Evolutionary conservation across 2,797 vertebrate species (phyloP).

Genomic region (Myotis daubentonii): DNA sequence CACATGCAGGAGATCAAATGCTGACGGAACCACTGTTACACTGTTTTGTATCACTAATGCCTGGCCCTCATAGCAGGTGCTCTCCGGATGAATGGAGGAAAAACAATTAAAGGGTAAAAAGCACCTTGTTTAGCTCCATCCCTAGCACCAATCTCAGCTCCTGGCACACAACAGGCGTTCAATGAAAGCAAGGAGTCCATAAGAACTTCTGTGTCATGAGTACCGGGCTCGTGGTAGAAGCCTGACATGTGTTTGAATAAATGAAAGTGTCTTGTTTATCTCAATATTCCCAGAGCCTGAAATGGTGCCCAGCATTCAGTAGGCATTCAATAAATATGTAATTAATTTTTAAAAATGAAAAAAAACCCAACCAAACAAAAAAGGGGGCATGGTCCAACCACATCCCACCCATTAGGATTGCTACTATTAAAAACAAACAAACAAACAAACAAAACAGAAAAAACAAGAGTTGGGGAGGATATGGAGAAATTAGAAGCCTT

Average conservation of each 20-base stretch:
- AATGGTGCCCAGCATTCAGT: not conserved
- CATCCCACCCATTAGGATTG: not conserved
- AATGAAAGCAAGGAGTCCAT: not conserved
- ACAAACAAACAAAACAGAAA: not conserved
- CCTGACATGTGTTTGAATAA: not conserved
- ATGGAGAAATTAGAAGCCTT: not conserved
- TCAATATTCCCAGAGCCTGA: not conserved
- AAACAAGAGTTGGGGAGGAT: not conserved
- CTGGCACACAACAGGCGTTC: not conserved
- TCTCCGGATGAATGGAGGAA: not conserved
- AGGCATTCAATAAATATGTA: conserved; percentile 55
- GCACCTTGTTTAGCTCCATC: not conserved
- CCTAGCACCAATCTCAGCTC: not conserved
- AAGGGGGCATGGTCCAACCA: not conserved
- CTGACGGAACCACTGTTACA: not conserved
- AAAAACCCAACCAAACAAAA: not conserved
- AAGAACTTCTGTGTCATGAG: not conserved
- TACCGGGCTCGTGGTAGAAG: not conserved
- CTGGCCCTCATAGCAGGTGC: not conserved
- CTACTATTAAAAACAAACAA: not conserved
- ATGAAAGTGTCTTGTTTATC: not conserved
- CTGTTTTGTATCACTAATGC: not conserved
- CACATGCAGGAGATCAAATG: not conserved
- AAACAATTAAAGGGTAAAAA: not conserved
- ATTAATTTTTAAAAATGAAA: not conserved